These are phyloP conservation scores for Microchrysa polita DNA, from an alignment of 2,888 invertebrate genomes.

Conservation along the genomic window DNA sequence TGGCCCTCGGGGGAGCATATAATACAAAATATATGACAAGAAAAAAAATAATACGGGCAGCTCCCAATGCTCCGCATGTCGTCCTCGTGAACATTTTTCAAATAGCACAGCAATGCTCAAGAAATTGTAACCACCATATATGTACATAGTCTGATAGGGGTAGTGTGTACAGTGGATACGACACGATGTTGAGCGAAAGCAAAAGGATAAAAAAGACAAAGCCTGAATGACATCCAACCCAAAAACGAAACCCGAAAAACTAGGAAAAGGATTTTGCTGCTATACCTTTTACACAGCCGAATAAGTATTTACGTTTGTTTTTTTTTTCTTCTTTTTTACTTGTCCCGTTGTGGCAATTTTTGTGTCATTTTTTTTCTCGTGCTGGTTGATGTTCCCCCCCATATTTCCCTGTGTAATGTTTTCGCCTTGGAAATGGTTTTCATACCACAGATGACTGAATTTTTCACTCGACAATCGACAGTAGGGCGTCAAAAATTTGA, in stretches of 20 bases:
- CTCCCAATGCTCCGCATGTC: neutral
- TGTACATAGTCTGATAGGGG: neutral
- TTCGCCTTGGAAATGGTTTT: neutral
- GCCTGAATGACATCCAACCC: conserved; percentile 18
- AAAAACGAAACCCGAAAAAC: conserved; percentile 28
- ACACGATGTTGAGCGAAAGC: neutral
- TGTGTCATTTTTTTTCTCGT: neutral
- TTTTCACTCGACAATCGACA: neutral
- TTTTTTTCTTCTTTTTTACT: conserved; percentile 13
- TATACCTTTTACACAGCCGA: no score
- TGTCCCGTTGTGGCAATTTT: neutral
- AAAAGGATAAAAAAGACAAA: no score
- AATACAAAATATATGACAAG: neutral
- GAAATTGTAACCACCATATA: neutral
- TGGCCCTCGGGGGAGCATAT: neutral
- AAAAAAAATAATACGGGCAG: neutral
- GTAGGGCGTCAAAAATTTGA: no score
- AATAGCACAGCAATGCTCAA: neutral
- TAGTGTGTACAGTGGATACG: no score
- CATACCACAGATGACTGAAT: conserved; percentile 9
- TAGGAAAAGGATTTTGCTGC: conserved; percentile 20
- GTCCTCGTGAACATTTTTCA: neutral
- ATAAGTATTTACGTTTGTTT: no score
- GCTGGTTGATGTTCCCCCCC: neutral
- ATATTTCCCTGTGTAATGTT: neutral